Evolutionary conservation across 2,113 vertebrate genomes (phyloP).

Genomic region (Montifringilla adamsi): DNA sequence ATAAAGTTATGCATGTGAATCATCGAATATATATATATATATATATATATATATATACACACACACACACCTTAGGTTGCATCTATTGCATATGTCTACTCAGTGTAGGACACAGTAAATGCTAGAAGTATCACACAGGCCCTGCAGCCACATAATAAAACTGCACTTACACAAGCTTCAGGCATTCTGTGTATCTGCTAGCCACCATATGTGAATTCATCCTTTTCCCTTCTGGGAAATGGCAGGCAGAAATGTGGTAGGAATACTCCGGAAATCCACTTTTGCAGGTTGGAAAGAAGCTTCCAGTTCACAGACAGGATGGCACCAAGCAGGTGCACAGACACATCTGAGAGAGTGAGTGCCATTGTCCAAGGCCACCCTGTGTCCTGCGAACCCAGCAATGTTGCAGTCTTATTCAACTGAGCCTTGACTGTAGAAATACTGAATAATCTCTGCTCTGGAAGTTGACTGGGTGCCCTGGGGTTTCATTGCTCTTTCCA

Average conservation of each 20-base stretch:
- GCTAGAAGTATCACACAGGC: neutral
- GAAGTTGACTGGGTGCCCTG: neutral
- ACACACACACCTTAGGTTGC: neutral
- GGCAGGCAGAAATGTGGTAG: neutral
- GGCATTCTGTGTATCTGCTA: accelerated
- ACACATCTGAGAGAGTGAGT: accelerated
- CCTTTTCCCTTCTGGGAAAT: neutral
- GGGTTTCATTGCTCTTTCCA: neutral
- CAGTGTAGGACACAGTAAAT: neutral
- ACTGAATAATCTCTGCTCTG: neutral
- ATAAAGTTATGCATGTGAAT: neutral
- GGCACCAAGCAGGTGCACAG: neutral
- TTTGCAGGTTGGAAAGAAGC: neutral
- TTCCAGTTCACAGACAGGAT: neutral
- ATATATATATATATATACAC: neutral
- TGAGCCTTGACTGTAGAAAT: neutral
- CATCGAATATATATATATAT: neutral
- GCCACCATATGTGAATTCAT: neutral
- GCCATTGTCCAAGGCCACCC: neutral
- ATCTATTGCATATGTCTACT: neutral
- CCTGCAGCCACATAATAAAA: neutral
- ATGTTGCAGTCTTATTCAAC: neutral
- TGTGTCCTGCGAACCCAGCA: neutral
- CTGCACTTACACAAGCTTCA: neutral
- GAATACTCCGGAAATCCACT: neutral